Percentiles rank a stretch among this genome's conserved stretches.
These are phyloP conservation scores for Passer domesticus DNA, from an alignment of 2,113 vertebrate species.

Conservation along the genomic window DNA sequence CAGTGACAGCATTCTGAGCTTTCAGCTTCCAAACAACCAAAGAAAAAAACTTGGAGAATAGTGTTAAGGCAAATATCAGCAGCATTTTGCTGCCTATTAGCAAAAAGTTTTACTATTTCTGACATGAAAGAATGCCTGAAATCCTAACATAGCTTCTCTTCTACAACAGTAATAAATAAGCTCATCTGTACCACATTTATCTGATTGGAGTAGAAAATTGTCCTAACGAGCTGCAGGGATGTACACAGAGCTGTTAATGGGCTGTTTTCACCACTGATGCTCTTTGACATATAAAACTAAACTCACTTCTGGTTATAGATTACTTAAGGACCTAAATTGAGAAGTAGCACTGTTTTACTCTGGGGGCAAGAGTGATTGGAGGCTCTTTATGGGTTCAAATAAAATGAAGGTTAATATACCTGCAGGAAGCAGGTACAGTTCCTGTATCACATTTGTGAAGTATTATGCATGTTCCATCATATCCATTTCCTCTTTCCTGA, in stretches of 20 bases:
- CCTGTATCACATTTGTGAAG: background rate
- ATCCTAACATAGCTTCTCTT: background rate
- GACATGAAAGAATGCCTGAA: background rate
- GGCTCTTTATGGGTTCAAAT: background rate
- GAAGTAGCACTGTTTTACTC: background rate
- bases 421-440: background rate
- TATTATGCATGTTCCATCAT: background rate
- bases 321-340: background rate
- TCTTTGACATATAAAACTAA: background rate
- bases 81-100: background rate
- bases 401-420: background rate
- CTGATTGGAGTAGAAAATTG: background rate
- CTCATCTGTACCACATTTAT: background rate
- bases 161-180: background rate
- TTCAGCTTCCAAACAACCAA: background rate
- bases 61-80: background rate
- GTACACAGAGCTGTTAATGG: background rate
- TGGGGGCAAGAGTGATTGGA: background rate
- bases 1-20: background rate
- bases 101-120: background rate
- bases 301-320: background rate
- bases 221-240: constrained; percentile 11
- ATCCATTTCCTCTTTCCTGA: background rate
- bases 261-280: background rate
- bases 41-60: background rate